Percentiles rank a stretch among this genome's conserved stretches.
Evolutionary conservation across 1,140 invertebrate genomes (phyloP).

Genomic region (Cyclina sinensis): DNA sequence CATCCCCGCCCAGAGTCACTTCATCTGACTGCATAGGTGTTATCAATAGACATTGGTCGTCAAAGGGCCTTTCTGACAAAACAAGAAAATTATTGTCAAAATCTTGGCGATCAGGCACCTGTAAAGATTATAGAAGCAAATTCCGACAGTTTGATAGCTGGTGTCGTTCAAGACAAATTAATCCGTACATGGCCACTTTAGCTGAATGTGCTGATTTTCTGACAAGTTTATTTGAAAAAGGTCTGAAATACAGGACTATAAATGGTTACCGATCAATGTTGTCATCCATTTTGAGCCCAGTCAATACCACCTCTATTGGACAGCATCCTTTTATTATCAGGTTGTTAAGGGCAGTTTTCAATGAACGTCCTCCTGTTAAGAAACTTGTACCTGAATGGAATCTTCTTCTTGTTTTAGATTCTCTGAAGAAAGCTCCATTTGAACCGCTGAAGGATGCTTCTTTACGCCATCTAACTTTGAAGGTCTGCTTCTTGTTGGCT

Average conservation of each 20-base stretch:
- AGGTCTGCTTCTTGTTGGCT: neutral
- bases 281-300: constrained; percentile 7
- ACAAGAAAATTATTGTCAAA: constrained; percentile 25
- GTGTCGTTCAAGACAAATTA: constrained; percentile 39
- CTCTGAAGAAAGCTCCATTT: constrained; percentile 37
- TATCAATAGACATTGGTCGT: constrained; percentile 38
- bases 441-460: constrained; percentile 6
- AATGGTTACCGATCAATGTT: constrained; percentile 54
- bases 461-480: neutral
- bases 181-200: constrained; percentile 14
- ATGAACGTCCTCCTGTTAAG: constrained; percentile 30
- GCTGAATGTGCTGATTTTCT: constrained; percentile 52
- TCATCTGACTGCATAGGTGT: constrained; percentile 43
- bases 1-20: constrained; percentile 28
- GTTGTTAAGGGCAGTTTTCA: constrained; percentile 28
- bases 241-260: constrained; percentile 48
- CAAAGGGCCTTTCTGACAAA: constrained; percentile 53
- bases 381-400: constrained; percentile 50
- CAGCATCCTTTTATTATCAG: constrained; percentile 41
- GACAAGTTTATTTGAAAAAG: constrained; percentile 30
- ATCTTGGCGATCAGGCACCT: constrained; percentile 41
- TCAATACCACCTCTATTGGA: constrained; percentile 34
- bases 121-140: constrained; percentile 44
- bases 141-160: constrained; percentile 50
- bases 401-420: constrained; percentile 51